phyloP scores from a whole-genome alignment of 2,888 invertebrate genomes.

The Aspidiotus rigidus region DNA sequence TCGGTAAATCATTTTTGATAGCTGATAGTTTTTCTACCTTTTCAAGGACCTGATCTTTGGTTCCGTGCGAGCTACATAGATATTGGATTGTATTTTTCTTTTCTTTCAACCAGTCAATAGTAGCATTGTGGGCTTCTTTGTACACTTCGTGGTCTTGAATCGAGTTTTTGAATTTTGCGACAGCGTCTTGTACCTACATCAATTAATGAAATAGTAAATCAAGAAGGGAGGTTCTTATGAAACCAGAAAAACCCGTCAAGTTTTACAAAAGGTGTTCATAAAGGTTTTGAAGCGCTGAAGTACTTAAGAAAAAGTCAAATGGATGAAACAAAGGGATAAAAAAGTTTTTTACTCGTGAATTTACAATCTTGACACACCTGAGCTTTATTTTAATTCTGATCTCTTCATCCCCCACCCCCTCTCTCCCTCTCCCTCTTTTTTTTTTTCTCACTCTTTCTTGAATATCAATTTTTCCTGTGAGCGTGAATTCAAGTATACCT shows the following conservation, averaged over 20 bases:
- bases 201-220: conserved; percentile 21
- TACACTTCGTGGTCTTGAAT: conserved; percentile 81
- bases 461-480: background rate
- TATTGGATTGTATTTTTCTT: conserved; percentile 73
- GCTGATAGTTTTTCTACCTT: conserved; percentile 66
- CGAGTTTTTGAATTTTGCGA: conserved; percentile 58
- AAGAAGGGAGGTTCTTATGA: background rate
- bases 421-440: too few species aligned
- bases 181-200: conserved; percentile 16
- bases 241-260: too few species aligned
- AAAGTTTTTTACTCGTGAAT: too few species aligned
- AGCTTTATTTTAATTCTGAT: too few species aligned
- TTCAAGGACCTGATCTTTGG: conserved; percentile 64
- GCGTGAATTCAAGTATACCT: conserved; percentile 42
- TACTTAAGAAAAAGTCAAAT: too few species aligned
- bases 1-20: conserved; percentile 53
- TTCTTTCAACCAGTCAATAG: conserved; percentile 75
- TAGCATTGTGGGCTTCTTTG: conserved; percentile 69
- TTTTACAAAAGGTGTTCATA: too few species aligned
- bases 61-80: conserved; percentile 78
- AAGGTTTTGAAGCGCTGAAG: too few species aligned
- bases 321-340: too few species aligned
- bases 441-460: background rate
- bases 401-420: too few species aligned
- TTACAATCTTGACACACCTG: too few species aligned